A percentile compares a stretch with the other conserved stretches of the same genome.
These are phyloP conservation scores for Danionella dracula DNA, from an alignment of 2,797 vertebrate genomes.

Conservation along the genomic window DNA sequence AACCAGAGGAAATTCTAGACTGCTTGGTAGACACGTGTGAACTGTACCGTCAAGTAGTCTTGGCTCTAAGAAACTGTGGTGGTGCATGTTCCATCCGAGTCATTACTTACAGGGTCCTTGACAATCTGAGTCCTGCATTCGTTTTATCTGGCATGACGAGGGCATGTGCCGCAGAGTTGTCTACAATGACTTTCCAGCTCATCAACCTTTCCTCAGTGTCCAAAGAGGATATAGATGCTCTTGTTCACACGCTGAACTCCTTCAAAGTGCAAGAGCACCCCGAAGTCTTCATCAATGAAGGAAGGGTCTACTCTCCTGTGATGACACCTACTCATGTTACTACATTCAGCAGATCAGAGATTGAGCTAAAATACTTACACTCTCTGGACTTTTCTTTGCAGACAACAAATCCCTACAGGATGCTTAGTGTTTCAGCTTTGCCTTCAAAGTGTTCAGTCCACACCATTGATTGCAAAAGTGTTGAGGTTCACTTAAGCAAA, in stretches of 20 bases:
- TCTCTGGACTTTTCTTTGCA: slow-evolving; percentile 61
- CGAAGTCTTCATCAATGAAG: slow-evolving; percentile 73
- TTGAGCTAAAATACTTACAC: slow-evolving; percentile 10
- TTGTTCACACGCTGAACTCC: slow-evolving; percentile 66
- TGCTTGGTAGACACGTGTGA: slow-evolving; percentile 73
- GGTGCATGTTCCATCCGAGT: slow-evolving; percentile 55
- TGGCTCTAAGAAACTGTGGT: slow-evolving; percentile 62
- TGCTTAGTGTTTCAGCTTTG: slow-evolving; percentile 61
- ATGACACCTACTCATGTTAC: slow-evolving; percentile 58
- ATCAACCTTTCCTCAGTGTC: slow-evolving; percentile 69
- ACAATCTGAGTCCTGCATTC: slow-evolving; percentile 75
- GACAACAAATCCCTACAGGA: slow-evolving; percentile 68
- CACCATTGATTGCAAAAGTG: slow-evolving; percentile 43
- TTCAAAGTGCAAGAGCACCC: slow-evolving; percentile 55
- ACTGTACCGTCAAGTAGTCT: slow-evolving; percentile 70
- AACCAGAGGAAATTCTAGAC: slow-evolving; percentile 57
- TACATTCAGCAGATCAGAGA: slow-evolving; percentile 14
- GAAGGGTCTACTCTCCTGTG: slow-evolving; percentile 58
- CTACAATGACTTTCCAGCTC: slow-evolving; percentile 63
- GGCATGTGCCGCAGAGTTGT: slow-evolving; percentile 68
- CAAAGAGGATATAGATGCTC: slow-evolving; percentile 63
- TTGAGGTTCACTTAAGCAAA: slow-evolving; percentile 71
- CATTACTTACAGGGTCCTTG: slow-evolving; percentile 75
- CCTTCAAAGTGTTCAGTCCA: slow-evolving; percentile 21
- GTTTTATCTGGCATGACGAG: slow-evolving; percentile 76